phyloP scores from a whole-genome alignment of 2,797 vertebrate species.

The Neosilurus mollespiculum region DNA sequence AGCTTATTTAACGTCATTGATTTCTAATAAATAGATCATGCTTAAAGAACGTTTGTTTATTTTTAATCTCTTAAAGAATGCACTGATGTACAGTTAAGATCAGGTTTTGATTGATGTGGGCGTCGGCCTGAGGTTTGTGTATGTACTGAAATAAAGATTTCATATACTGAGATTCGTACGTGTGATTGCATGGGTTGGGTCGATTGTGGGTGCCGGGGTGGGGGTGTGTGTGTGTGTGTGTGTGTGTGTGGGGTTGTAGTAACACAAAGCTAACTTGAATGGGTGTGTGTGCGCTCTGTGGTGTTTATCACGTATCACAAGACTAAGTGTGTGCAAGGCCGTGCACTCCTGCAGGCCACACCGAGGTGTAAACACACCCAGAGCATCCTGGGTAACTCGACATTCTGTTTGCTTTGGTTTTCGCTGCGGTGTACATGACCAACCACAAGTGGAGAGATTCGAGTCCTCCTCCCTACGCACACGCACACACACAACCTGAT shows the following conservation, averaged over 20 bases:
- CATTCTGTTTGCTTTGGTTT: constrained; percentile 31
- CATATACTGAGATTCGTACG: constrained; percentile 38
- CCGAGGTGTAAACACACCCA: constrained; percentile 54
- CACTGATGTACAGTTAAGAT: constrained; percentile 48
- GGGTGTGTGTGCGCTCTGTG: constrained; percentile 49
- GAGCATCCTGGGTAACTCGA: constrained; percentile 33
- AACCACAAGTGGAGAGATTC: constrained; percentile 16
- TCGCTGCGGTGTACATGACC: constrained; percentile 36
- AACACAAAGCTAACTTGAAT: constrained; percentile 29
- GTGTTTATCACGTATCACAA: constrained; percentile 28
- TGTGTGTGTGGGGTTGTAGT: constrained; percentile 13
- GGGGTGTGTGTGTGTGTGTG: neutral
- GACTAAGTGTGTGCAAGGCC: constrained; percentile 10
- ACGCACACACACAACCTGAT: neutral
- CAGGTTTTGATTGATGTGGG: constrained; percentile 44
- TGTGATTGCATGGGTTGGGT: constrained; percentile 39
- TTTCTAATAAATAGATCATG: constrained; percentile 17
- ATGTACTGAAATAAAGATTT: constrained; percentile 72
- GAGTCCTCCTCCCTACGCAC: constrained; percentile 16
- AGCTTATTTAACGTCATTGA: neutral
- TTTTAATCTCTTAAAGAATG: constrained; percentile 32
- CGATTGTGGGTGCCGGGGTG: neutral
- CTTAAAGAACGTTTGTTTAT: neutral
- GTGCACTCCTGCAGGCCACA: constrained; percentile 30
- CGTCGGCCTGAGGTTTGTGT: constrained; percentile 50